Evolutionary conservation across 2,113 vertebrate genomes (phyloP), one percentile per base, ranked within the genome.

Genomic region (Carlito syrichta): DNA sequence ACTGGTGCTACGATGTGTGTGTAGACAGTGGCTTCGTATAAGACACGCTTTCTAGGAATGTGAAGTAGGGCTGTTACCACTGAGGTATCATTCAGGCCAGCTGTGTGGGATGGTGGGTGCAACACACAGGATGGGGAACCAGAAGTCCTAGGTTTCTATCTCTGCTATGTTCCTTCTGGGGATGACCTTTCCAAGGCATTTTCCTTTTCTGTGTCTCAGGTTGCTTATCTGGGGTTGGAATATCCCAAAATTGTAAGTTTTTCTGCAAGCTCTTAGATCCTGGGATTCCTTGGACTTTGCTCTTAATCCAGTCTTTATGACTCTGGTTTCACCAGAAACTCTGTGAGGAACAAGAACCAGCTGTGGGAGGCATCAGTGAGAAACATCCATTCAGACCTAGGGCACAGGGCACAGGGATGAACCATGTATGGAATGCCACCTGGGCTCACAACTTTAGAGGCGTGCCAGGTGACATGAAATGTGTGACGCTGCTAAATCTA

Each of bases 261-360:
- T 86, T 38, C 30, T 91, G 20, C 27, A 81, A 88, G 54, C 8
- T 82, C 76, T 90, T 94, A 81, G 62, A 96, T 93, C 91, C 60
- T 87, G 78, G 74, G 62, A 96, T 92, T 95, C 69, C 74, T 96
- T 82, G 25, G 81, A 79, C 63, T 89, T 94, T 92, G 38, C 32
- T 86, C 79, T 95, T 96, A 96, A 96, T 97, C 87, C 78, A 43
- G 84, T 76, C 91, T 90, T 96, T 95, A 83, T 76, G 90, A 89
- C 62, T 97, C 79, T 96, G 32, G 38, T 97, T 96, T 97, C 84
- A 94, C 76, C 50, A 95, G 60, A 91, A 93, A 92, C 63, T 89
- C 76, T 94, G 68, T 87, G 84, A 89, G 43, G 45, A 96, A 95
- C 40, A 96, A 77, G 60, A 32, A 14, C 93, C 92, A 95, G 88